These are phyloP conservation scores for Chirona hameri DNA, from an alignment of 2,888 invertebrate species.

Conservation along the genomic window DNA sequence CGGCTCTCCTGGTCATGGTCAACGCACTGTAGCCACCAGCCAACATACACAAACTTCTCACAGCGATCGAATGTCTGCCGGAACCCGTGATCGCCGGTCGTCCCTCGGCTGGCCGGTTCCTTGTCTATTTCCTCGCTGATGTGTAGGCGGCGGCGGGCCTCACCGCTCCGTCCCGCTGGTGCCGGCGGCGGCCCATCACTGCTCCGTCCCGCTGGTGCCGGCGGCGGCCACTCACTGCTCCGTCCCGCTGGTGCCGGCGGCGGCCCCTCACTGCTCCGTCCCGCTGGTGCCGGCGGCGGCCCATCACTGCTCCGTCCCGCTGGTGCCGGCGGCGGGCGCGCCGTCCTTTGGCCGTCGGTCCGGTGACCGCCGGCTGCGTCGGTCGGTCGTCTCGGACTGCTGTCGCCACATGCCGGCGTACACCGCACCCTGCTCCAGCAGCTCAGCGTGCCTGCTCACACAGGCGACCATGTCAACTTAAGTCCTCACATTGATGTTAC, in stretches of 20 bases:
- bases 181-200: neutral
- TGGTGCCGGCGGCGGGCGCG: neutral
- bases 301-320: neutral
- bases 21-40: too few species aligned
- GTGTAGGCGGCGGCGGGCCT: neutral
- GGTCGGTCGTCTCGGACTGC: constrained; percentile 62
- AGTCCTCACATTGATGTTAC: too few species aligned
- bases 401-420: constrained; percentile 93
- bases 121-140: too few species aligned
- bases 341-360: neutral
- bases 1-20: too few species aligned
- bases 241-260: neutral
- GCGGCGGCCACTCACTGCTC: neutral
- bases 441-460: constrained; percentile 62
- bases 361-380: neutral
- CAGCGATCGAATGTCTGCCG: too few species aligned
- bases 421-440: constrained; percentile 64
- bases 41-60: too few species aligned
- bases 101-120: too few species aligned
- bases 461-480: too few species aligned
- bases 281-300: neutral
- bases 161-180: neutral
- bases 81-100: too few species aligned
- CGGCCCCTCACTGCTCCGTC: neutral
- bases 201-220: neutral